phyloP scores from a whole-genome alignment of 2,888 invertebrate species.

The Parascotia fuliginaria region DNA sequence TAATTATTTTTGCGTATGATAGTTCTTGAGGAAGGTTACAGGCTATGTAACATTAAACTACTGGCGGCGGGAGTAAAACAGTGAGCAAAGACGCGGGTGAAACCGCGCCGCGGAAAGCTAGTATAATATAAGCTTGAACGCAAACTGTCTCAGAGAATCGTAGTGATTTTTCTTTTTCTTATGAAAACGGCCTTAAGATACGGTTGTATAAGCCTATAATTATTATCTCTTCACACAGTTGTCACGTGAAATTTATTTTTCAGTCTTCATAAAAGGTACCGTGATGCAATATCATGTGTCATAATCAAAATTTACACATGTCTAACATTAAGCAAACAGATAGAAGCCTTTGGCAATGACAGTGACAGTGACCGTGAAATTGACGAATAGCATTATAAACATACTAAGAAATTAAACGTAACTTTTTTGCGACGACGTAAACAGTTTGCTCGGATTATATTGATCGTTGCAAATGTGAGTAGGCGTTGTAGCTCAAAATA shows the following conservation, averaged over 20 bases:
- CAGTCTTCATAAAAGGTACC: conserved; percentile 11
- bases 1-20: too few species aligned
- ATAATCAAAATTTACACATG: conserved; percentile 5
- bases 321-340: conserved; percentile 23
- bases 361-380: conserved; percentile 43
- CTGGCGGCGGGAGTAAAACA: too few species aligned
- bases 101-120: too few species aligned
- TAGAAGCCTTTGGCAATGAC: conserved; percentile 28
- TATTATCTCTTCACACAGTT: too few species aligned
- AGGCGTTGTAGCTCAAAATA: conserved; percentile 18
- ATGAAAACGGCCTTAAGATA: too few species aligned
- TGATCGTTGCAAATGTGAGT: conserved; percentile 20
- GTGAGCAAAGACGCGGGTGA: too few species aligned
- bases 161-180: too few species aligned
- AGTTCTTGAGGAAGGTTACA: too few species aligned
- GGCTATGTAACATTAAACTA: too few species aligned
- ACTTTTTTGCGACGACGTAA: neutral
- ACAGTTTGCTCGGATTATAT: conserved; percentile 6
- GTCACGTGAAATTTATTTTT: neutral
- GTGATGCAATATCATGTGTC: neutral
- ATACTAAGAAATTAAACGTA: conserved; percentile 6
- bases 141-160: too few species aligned
- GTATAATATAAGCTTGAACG: too few species aligned
- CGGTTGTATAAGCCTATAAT: too few species aligned
- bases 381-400: conserved; percentile 25